Base-by-base conservation (phyloP, 1,140 invertebrate genomes). In the Zophobas atratus region DNA sequence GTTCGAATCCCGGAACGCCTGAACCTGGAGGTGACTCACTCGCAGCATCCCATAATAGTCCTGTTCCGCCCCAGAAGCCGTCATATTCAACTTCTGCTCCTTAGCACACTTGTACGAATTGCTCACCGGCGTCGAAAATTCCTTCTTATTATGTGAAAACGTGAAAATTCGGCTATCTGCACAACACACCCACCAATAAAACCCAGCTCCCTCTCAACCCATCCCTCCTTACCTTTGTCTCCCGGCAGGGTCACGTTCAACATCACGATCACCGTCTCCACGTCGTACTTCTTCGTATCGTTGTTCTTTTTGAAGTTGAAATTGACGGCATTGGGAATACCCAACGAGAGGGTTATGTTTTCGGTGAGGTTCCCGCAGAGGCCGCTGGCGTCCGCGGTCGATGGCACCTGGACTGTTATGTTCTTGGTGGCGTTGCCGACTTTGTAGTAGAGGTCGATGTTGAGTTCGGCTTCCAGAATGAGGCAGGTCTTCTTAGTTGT, bases 51-150 rank as follows among this genome's bases (percentile, higher is more conserved):
- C 87, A n/a, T n/a, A 1, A 89, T 76, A 2, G 85, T 87, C 8
- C 79, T 82, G 32, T 80, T 81, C n/a, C 39, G 55, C 81, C 6
- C 79, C 70, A 34, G 84, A 81, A 0, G 82, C 83, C 6, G 85
- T 88, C 79, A 94, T 85, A 78, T 90, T 87, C 0, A 93, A 84
- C 8, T 79, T 86, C 75, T 92, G 90, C 41, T 87, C 81, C 38
- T 89, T 88, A 4, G 88, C 81, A 85, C 93, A 94, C 70, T 91
- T 90, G 85, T 94, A 95, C 0, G 93, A 94, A 79, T 91, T 90
- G 36, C 86, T 86, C 35, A 91, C 78, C 1, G 89, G 70, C 6
- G 82, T 81, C 8, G 51, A 43, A 67, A 85, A 85, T 57, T 82
- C 83, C 1, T 75, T 1, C 53, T 81, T 80, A 3, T 73, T 55